A percentile compares a stretch with the other conserved stretches of the same genome.
phyloP scores from a whole-genome alignment of 2,113 vertebrate genomes.

The Nematolebias whitei region DNA sequence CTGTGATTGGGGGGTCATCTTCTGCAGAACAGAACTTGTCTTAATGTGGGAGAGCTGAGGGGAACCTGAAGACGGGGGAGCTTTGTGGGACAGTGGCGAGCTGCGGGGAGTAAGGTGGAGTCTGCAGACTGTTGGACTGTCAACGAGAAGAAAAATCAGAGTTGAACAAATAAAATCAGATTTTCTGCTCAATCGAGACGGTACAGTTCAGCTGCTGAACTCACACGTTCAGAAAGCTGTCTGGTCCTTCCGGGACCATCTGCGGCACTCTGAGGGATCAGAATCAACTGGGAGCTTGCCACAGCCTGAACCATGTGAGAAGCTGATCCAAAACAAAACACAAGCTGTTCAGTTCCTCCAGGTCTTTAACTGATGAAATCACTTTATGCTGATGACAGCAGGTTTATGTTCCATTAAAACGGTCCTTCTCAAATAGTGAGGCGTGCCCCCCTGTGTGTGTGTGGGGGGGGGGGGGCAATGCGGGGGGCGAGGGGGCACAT shows the following conservation, averaged over 20 bases:
- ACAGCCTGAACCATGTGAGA: slow-evolving; percentile 87
- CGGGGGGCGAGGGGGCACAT: too few relatives aligned
- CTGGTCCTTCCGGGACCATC: slow-evolving; percentile 86
- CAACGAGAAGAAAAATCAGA: neutral
- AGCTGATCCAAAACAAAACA: slow-evolving; percentile 67
- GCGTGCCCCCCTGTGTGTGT: too few relatives aligned
- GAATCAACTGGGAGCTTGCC: slow-evolving; percentile 88
- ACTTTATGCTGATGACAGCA: too few relatives aligned
- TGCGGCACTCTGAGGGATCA: slow-evolving; percentile 79
- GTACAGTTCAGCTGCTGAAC: slow-evolving; percentile 61
- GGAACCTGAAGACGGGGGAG: slow-evolving; percentile 81
- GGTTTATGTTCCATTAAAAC: too few relatives aligned
- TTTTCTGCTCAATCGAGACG: too few relatives aligned
- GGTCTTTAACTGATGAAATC: neutral
- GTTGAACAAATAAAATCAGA: neutral
- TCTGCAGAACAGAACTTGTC: slow-evolving; percentile 73
- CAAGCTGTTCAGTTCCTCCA: neutral
- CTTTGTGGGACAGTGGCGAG: slow-evolving; percentile 85
- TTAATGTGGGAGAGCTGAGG: slow-evolving; percentile 83
- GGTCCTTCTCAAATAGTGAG: too few relatives aligned
- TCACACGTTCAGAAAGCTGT: slow-evolving; percentile 94
- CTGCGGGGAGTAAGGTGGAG: slow-evolving; percentile 91
- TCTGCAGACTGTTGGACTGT: slow-evolving; percentile 93
- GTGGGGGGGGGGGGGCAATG: too few relatives aligned
- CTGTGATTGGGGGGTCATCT: slow-evolving; percentile 75